Evolutionary conservation across 2,888 invertebrate genomes (phyloP), one percentile per base, ranked within the genome.

Genomic region (Rhamnusium bicolor): DNA sequence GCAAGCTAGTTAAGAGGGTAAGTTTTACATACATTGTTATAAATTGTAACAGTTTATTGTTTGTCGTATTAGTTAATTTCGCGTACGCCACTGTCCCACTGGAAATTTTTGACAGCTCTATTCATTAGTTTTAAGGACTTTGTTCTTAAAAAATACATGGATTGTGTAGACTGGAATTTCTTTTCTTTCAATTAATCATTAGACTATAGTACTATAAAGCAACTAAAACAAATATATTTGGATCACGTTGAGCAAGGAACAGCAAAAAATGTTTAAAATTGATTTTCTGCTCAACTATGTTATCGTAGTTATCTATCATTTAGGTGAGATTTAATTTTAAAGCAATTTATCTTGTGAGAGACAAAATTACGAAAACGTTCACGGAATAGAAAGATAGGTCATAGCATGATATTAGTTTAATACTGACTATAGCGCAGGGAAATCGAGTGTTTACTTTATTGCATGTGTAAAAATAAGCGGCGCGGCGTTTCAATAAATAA

Each of bases 401-500:
- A 40, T 40, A n/a, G n/a, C 40, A n/a, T n/a, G n/a, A 40, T 40
- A 40, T n/a, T n/a, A n/a, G 40, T n/a, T 40, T 12, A 40, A 40
- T 40, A 5, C n/a, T 51, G 51, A 19, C 8, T 51, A 19, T 18
- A 12, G 3, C 16, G 32, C 58, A 10, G n/a, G 12, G 19, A 18
- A 63, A 54, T 29, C 46, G 12, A 47, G 1, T 19, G 24, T 53
- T 66, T 53, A 53, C 29, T 18, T 21, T 66, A 53, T 66, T 66
- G 66, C 66, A 66, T 54, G 66, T 66, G 53, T 66, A 53, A 66
- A 29, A 66, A 66, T 66, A 54, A 53, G 66, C 18, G 10, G 5
- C 7, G 66, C 18, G 10, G 5, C 7, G 24, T 53, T 66, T 66
- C 53, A 74, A 72, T 74, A 72, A 75, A 75, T 74, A 46, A 10